A percentile compares a stretch with the other conserved stretches of the same genome.
Evolutionary conservation across 2,797 vertebrate species (phyloP).

Genomic region (Betta splendens): DNA sequence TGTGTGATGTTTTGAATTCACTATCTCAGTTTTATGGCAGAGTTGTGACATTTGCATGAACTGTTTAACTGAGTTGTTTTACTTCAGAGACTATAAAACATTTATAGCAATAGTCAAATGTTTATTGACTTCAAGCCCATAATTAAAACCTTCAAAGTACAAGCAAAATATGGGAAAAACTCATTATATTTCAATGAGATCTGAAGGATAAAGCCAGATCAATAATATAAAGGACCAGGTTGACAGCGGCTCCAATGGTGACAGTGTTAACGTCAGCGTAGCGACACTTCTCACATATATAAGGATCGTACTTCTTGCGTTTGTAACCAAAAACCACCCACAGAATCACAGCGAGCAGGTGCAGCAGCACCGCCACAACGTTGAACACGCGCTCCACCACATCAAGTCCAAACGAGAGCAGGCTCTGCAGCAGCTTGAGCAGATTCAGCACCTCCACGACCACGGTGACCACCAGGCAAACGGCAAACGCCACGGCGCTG

Average conservation of each 20-base stretch:
- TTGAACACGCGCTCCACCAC: slow-evolving; percentile 71
- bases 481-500: slow-evolving; percentile 73
- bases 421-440: slow-evolving; percentile 65
- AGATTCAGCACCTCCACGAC: slow-evolving; percentile 76
- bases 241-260: slow-evolving; percentile 74
- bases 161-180: background rate
- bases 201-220: slow-evolving; percentile 74
- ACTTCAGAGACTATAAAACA: slow-evolving; percentile 7
- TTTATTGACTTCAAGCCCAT: background rate
- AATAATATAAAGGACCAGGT: slow-evolving; percentile 76
- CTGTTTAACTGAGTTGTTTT: background rate
- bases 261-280: slow-evolving; percentile 62
- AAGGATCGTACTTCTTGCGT: background rate
- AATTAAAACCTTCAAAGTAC: background rate
- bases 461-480: slow-evolving; percentile 78
- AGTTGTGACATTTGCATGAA: slow-evolving; percentile 42
- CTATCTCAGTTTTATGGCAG: slow-evolving; percentile 25
- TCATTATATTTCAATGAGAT: slow-evolving; percentile 23
- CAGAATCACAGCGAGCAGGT: slow-evolving; percentile 68
- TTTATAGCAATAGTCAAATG: slow-evolving; percentile 14
- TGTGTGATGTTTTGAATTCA: slow-evolving; percentile 56
- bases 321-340: slow-evolving; percentile 74
- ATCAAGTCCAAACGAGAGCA: slow-evolving; percentile 62
- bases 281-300: accelerated
- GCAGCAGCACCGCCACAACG: slow-evolving; percentile 66